Percentiles rank a stretch among this genome's conserved stretches.
These are phyloP conservation scores for Rhabdophis nuchalis DNA, from an alignment of 2,797 vertebrate species.

Conservation along the genomic window DNA sequence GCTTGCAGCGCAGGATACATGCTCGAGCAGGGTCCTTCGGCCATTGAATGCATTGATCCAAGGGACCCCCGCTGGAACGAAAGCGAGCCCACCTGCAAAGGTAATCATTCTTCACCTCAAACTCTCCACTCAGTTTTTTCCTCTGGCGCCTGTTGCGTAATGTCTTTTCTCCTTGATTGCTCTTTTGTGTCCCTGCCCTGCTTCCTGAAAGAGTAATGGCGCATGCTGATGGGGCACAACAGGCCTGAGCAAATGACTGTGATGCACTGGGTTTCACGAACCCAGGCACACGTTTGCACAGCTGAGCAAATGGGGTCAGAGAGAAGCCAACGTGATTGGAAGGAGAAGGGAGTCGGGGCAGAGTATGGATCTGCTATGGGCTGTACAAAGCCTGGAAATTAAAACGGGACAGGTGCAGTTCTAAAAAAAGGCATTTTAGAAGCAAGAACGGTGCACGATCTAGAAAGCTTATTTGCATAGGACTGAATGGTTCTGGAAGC, in stretches of 20 bases:
- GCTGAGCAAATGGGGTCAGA: background rate
- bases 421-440: background rate
- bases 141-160: background rate
- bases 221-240: background rate
- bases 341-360: background rate
- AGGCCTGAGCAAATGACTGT: background rate
- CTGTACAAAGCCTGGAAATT: background rate
- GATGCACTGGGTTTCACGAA: background rate
- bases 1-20: slow-evolving; percentile 87
- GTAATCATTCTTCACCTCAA: slow-evolving; percentile 59
- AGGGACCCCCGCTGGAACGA: slow-evolving; percentile 91
- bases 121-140: background rate
- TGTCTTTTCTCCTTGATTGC: background rate
- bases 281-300: background rate
- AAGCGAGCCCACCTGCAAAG: slow-evolving; percentile 87
- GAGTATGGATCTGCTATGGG: background rate
- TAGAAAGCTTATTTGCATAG: background rate
- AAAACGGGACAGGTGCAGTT: background rate
- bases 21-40: slow-evolving; percentile 84
- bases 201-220: background rate
- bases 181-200: background rate
- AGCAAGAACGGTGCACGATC: background rate
- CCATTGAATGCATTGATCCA: slow-evolving; percentile 86
- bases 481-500: background rate
- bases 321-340: background rate